phyloP scores from a whole-genome alignment of 2,113 vertebrate genomes.

The Aleadryas rufinucha region DNA sequence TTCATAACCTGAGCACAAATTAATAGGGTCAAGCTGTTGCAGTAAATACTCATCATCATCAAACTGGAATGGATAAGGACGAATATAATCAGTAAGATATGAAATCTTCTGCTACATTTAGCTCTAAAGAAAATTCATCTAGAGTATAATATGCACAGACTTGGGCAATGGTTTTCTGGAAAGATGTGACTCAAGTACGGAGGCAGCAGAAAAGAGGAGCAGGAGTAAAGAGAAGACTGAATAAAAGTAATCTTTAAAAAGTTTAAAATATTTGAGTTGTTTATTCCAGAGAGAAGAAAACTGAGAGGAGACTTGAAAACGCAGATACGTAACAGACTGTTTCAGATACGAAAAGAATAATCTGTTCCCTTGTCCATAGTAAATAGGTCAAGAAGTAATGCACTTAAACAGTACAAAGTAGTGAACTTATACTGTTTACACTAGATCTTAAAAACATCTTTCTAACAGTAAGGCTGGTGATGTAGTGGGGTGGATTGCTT shows the following conservation, averaged over 20 bases:
- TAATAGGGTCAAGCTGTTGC: neutral
- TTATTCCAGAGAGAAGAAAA: constrained; percentile 20
- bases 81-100: neutral
- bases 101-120: neutral
- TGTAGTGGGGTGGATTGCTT: neutral
- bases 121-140: neutral
- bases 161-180: neutral
- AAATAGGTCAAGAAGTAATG: neutral
- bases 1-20: neutral
- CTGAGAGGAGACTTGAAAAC: neutral
- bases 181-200: neutral
- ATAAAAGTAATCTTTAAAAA: neutral
- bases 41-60: neutral
- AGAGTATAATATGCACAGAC: neutral
- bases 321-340: neutral
- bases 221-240: neutral
- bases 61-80: neutral
- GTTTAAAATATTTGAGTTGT: neutral
- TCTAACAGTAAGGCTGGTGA: neutral
- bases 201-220: neutral
- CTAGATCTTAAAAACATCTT: neutral
- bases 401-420: neutral
- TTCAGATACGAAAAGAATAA: constrained; percentile 7
- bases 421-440: constrained; percentile 8
- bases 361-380: neutral